A percentile compares a stretch with the other conserved stretches of the same genome.
Conservation (phyloP, 2,888 invertebrate genomes). For the Lottia scabra region DNA sequence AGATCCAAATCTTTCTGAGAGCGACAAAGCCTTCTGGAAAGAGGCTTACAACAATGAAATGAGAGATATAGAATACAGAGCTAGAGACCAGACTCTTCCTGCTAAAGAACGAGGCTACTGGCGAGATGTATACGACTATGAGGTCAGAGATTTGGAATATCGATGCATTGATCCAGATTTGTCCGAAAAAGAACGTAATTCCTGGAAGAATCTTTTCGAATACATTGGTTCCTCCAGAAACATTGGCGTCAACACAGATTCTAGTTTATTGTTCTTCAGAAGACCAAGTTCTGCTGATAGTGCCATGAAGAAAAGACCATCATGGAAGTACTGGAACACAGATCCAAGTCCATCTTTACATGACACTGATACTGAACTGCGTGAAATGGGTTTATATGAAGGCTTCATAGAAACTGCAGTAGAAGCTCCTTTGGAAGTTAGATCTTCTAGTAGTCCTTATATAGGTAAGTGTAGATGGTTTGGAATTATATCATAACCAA, state of each 20-base stretch:
- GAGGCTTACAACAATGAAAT: neutral
- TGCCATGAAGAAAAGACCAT: conserved; percentile 28
- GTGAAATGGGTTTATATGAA: conserved; percentile 14
- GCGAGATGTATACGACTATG: neutral
- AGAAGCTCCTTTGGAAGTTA: conserved; percentile 56
- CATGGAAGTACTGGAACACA: conserved; percentile 62
- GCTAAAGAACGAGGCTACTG: neutral
- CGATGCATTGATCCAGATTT: neutral
- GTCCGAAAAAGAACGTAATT: neutral
- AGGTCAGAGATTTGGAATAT: too few species aligned
- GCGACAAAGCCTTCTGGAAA: neutral
- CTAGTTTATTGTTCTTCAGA: conserved; percentile 38
- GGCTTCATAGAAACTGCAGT: conserved; percentile 55
- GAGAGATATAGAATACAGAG: conserved; percentile 8
- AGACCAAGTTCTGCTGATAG: conserved; percentile 10
- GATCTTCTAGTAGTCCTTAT: conserved; percentile 41
- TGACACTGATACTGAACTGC: conserved; percentile 37
- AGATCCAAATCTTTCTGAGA: neutral
- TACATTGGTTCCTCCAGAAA: conserved; percentile 9
- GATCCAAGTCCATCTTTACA: conserved; percentile 51
- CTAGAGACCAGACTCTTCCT: conserved; percentile 21
- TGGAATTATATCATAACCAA: too few species aligned
- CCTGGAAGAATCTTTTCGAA: neutral
- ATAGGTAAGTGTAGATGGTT: conserved; percentile 39
- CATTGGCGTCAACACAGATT: conserved; percentile 45